Evolutionary conservation across 1,140 invertebrate genomes (phyloP), one percentile per base, ranked within the genome.

Genomic region (Gonatopus flavifemur): DNA sequence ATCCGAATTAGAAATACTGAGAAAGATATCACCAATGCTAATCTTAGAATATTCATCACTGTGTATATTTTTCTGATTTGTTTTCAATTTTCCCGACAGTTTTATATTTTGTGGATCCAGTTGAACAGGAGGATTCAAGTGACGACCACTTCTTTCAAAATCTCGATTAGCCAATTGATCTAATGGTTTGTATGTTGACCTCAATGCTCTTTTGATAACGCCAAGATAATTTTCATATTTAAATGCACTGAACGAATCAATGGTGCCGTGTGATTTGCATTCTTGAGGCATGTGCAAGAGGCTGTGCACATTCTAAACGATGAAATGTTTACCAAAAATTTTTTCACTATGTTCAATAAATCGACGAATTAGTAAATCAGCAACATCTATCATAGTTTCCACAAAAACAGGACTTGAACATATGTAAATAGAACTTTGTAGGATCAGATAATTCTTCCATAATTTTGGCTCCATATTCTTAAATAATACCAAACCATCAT

Each of bases 161-260:
- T n/a, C n/a, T n/a, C n/a, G n/a, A n/a, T n/a, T n/a, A n/a, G n/a
- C n/a, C n/a, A n/a, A n/a, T n/a, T 45, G 42, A 16, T 45, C 28
- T 32, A 33, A 3, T 3, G 31, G 42, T 22, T 45, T 20, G 33
- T 32, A 45, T 10, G 18, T 31, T 9, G 31, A 35, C 6, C 16
- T 21, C 2, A 45, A 9, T 12, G 19, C 12, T 32, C 18, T 45
- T 45, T 45, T 45, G 22, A 45, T 45, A 10, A 18, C 22, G 31
- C 33, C 22, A 2, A 45, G 33, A 32, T 45, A 32, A 12, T 45
- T 45, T 45, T 45, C 42, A 45, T 32, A 45, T 15, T 19, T 12
- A 45, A 45, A 45, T 3, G 31, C 42, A 45, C 42, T 45, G 13
- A 45, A 45, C 12, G 28, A 13, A 10, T 45, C 42, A 32, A 45